A percentile compares a stretch with the other conserved stretches of the same genome.
These are phyloP conservation scores for Hyposoter didymator DNA, from an alignment of 2,888 invertebrate species.

Conservation along the genomic window DNA sequence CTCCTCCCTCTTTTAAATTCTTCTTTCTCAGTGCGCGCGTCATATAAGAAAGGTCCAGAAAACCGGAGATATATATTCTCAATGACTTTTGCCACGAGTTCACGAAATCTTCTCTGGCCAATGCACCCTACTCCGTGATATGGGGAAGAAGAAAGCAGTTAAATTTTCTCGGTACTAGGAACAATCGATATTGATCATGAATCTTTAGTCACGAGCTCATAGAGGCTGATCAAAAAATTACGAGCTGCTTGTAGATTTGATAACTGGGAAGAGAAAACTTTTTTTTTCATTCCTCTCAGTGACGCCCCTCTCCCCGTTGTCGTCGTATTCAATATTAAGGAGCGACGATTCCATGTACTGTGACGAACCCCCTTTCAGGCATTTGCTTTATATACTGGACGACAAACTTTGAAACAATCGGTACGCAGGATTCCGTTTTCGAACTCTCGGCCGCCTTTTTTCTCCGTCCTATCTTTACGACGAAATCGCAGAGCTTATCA, in stretches of 20 bases:
- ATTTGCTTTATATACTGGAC: background rate
- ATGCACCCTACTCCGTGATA: background rate
- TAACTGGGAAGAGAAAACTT: background rate
- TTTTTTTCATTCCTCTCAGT: background rate
- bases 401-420: background rate
- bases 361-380: background rate
- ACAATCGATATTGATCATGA: slow-evolving; percentile 24
- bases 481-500: slow-evolving; percentile 41
- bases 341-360: background rate
- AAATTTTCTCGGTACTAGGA: slow-evolving; percentile 1
- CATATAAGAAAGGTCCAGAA: background rate
- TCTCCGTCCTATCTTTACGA: slow-evolving; percentile 50
- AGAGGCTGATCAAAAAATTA: background rate
- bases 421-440: background rate
- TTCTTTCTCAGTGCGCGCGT: slow-evolving; percentile 3
- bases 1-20: background rate
- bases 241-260: background rate
- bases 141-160: background rate
- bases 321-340: background rate
- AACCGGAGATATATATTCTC: slow-evolving; percentile 38
- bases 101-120: slow-evolving; percentile 1
- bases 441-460: slow-evolving; percentile 8
- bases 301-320: background rate
- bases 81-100: slow-evolving; percentile 39
- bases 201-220: background rate